A percentile compares a stretch with the other conserved stretches of the same genome.
Conservation (phyloP, 2,888 invertebrate species). For the Lobophora halterata region DNA sequence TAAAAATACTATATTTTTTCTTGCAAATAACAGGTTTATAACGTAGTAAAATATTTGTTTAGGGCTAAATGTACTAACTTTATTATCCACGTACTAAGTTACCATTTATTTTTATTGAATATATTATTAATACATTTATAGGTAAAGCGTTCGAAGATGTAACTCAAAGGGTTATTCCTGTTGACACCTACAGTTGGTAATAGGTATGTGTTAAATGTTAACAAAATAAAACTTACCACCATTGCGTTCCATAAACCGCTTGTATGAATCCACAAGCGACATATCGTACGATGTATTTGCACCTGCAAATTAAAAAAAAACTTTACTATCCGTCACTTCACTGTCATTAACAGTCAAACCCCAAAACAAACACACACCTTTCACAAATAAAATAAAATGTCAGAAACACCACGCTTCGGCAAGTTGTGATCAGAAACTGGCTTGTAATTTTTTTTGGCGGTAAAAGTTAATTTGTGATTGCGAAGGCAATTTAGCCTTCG, state of each 20-base stretch:
- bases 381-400: slow-evolving; percentile 1
- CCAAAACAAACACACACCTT: slow-evolving; percentile 2
- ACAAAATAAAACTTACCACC: slow-evolving; percentile 61
- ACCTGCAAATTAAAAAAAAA: slow-evolving; percentile 39
- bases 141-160: no score
- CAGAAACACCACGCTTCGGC: slow-evolving; percentile 32
- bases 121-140: no score
- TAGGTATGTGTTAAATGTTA: no score
- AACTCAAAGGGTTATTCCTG: no score
- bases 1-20: no score
- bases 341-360: slow-evolving; percentile 11
- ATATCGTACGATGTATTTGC: slow-evolving; percentile 50
- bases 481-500: slow-evolving; percentile 42
- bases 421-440: slow-evolving; percentile 43
- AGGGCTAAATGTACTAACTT: no score
- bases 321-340: neutral
- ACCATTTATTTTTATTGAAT: no score
- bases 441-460: slow-evolving; percentile 36
- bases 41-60: no score
- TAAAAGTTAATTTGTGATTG: slow-evolving; percentile 50
- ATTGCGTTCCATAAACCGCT: slow-evolving; percentile 70
- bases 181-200: no score
- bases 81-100: no score
- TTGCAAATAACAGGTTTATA: no score
- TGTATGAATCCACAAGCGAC: slow-evolving; percentile 72